These are phyloP conservation scores for Neotoma lepida DNA, from an alignment of 2,113 vertebrate genomes.

Conservation along the genomic window DNA sequence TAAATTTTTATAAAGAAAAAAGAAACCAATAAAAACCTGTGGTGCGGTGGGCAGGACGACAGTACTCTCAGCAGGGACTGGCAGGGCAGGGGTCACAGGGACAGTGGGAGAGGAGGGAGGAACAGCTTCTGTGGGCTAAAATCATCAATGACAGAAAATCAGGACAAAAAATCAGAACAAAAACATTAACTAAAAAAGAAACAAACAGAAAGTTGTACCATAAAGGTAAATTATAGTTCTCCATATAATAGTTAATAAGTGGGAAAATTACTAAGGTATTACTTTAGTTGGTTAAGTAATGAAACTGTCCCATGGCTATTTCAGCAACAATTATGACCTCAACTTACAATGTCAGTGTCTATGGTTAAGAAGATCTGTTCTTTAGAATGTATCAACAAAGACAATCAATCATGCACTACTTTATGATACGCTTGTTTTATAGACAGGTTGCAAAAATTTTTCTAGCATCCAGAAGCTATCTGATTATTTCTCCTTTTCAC, in stretches of 20 bases:
- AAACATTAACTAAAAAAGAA: slow-evolving; percentile 69
- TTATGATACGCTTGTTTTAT: slow-evolving; percentile 30
- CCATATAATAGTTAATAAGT: slow-evolving; percentile 26
- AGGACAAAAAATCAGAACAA: too few species aligned
- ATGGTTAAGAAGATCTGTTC: neutral
- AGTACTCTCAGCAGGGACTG: slow-evolving; percentile 93
- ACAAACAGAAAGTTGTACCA: slow-evolving; percentile 69
- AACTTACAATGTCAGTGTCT: slow-evolving; percentile 17
- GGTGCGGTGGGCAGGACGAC: slow-evolving; percentile 90
- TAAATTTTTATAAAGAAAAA: slow-evolving; percentile 76
- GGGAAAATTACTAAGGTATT: slow-evolving; percentile 49
- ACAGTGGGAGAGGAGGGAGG: slow-evolving; percentile 95
- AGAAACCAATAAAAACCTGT: slow-evolving; percentile 92
- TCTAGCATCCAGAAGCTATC: slow-evolving; percentile 48
- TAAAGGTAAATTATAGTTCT: slow-evolving; percentile 56
- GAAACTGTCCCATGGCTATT: slow-evolving; percentile 43
- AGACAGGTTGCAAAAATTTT: slow-evolving; percentile 41
- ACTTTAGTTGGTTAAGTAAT: slow-evolving; percentile 47
- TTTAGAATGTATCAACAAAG: slow-evolving; percentile 30
- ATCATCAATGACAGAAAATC: slow-evolving; percentile 86
- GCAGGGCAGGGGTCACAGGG: slow-evolving; percentile 95
- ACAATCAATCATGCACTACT: neutral
- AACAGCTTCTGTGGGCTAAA: slow-evolving; percentile 94
- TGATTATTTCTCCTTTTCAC: slow-evolving; percentile 7
- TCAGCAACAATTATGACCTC: slow-evolving; percentile 22